phyloP scores from a whole-genome alignment of 2,113 vertebrate genomes.

The Syngnathus typhle region DNA sequence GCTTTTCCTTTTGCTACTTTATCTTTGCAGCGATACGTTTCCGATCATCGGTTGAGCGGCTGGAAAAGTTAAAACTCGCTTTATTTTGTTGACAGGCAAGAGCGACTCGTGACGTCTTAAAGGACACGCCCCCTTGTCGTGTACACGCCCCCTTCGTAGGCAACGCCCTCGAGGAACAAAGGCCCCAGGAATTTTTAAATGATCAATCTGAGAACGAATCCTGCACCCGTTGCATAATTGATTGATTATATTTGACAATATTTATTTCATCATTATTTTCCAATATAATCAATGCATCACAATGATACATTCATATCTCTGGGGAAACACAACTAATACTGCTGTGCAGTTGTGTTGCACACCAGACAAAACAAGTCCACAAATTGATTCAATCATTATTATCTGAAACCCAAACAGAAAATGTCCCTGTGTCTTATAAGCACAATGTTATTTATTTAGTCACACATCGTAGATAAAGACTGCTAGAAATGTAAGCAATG shows the following conservation, averaged over 20 bases:
- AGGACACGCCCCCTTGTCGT: conserved; percentile 27
- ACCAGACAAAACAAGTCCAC: not conserved
- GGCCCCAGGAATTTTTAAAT: conserved; percentile 18
- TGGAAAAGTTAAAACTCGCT: conserved; percentile 43
- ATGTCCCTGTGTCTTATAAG: not conserved
- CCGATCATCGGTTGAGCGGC: not conserved
- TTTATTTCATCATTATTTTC: not conserved
- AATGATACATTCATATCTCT: not conserved
- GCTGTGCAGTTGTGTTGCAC: not conserved
- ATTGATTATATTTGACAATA: not conserved
- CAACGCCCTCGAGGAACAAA: conserved; percentile 61
- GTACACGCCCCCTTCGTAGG: conserved; percentile 47
- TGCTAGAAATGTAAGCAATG: not conserved
- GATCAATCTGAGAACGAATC: not conserved
- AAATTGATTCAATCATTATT: not conserved
- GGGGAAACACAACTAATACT: not conserved
- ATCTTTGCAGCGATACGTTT: conserved; percentile 12
- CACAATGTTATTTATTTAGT: not conserved
- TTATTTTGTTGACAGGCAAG: conserved; percentile 66
- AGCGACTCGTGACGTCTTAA: conserved; percentile 53
- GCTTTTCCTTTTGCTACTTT: not conserved
- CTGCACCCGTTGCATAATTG: not conserved
- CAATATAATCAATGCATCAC: not conserved
- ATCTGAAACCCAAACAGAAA: not conserved
- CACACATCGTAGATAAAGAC: not conserved